Evolutionary conservation across 1,140 invertebrate genomes (phyloP).

Genomic region (Acromyrmex heyeri): DNA sequence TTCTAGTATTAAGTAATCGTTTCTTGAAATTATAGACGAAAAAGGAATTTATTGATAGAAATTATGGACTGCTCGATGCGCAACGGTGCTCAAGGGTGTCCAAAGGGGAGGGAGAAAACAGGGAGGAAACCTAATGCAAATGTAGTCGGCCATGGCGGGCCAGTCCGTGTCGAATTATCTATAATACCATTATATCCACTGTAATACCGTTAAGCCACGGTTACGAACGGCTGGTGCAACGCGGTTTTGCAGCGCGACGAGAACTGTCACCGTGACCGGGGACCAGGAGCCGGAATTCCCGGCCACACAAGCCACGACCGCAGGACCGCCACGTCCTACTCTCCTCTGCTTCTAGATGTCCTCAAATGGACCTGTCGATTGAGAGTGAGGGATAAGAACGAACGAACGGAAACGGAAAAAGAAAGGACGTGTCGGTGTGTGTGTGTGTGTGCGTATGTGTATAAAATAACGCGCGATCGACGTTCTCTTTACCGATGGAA

Average conservation of each 20-base stretch:
- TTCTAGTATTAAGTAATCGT: not conserved
- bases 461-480: constrained; percentile 38
- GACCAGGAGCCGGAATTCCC: not conserved
- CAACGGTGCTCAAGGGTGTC: not conserved
- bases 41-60: not conserved
- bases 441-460: not conserved
- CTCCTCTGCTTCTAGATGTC: not conserved
- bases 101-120: not conserved
- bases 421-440: not conserved
- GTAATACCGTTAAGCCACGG: constrained; percentile 18
- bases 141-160: not conserved
- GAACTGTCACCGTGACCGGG: constrained; percentile 33
- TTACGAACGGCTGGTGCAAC: constrained; percentile 12
- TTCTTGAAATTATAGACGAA: not conserved
- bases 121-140: constrained; percentile 15
- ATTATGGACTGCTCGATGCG: not conserved
- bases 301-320: constrained; percentile 13
- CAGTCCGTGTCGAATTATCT: constrained; percentile 35
- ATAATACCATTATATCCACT: constrained; percentile 45
- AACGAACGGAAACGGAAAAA: constrained; percentile 2
- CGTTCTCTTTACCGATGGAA: constrained; percentile 32
- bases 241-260: constrained; percentile 33
- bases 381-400: not conserved
- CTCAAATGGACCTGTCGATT: constrained; percentile 37
- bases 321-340: constrained; percentile 7